phyloP scores from a whole-genome alignment of 2,113 vertebrate genomes.

The Oxyura jamaicensis region DNA sequence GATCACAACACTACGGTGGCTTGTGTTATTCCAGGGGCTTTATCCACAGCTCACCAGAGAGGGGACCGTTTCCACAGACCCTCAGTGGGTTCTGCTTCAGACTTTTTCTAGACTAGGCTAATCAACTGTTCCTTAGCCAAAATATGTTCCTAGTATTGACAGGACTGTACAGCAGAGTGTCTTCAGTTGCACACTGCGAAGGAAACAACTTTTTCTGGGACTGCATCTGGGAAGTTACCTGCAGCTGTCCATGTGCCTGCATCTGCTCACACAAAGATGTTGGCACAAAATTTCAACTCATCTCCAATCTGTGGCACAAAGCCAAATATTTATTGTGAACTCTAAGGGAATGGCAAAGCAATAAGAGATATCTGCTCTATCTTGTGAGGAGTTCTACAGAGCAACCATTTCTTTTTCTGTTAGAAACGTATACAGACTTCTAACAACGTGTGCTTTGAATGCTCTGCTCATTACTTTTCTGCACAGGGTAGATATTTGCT shows the following conservation, averaged over 20 bases:
- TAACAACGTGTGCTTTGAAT: slow-evolving; percentile 31
- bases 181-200: neutral
- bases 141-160: accelerated
- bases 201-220: neutral
- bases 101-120: neutral
- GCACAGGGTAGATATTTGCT: neutral
- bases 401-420: neutral
- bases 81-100: neutral
- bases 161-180: neutral
- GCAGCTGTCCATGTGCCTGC: neutral
- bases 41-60: neutral
- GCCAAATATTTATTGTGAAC: neutral
- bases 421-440: neutral
- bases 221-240: neutral
- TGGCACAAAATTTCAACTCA: neutral
- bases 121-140: neutral
- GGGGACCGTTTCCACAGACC: neutral
- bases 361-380: neutral
- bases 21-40: neutral
- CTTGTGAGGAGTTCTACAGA: neutral
- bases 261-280: neutral
- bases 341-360: neutral
- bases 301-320: neutral
- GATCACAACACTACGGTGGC: accelerated
- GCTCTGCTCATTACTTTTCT: neutral